Conservation (phyloP, 2,888 invertebrate species). For the Euzetes globulus region DNA sequence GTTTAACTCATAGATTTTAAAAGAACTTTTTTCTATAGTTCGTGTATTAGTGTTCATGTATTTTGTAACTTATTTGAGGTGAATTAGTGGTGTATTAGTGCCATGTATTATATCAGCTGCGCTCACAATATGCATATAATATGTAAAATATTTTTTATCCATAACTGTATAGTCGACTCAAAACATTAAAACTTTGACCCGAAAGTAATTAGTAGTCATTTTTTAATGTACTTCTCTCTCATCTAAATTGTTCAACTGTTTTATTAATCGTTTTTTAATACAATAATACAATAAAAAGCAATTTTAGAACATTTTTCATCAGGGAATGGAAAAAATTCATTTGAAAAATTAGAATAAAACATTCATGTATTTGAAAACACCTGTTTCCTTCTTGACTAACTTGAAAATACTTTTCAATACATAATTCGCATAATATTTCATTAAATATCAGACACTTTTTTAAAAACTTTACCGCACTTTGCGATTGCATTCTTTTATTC, state of each 20-base stretch:
- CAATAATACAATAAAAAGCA: constrained; percentile 4
- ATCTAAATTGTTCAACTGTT: constrained; percentile 24
- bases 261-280: constrained; percentile 28
- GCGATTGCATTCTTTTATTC: neutral
- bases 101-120: constrained; percentile 4
- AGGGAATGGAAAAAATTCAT: neutral
- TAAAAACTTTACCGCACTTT: constrained; percentile 1
- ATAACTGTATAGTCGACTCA: neutral
- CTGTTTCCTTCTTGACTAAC: constrained; percentile 29
- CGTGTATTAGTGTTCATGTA: neutral
- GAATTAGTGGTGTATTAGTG: neutral
- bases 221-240: neutral
- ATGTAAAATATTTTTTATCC: neutral
- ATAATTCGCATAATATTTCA: neutral
- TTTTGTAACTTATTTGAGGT: neutral
- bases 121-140: neutral
- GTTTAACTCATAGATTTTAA: neutral
- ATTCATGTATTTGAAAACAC: constrained; percentile 23
- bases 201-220: constrained; percentile 26
- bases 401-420: constrained; percentile 20
- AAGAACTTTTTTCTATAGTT: neutral
- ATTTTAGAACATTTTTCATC: constrained; percentile 24
- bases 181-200: constrained; percentile 28
- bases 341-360: constrained; percentile 12
- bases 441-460: neutral